These are phyloP conservation scores for Lysandra coridon DNA, from an alignment of 2,888 invertebrate species.

Conservation along the genomic window DNA sequence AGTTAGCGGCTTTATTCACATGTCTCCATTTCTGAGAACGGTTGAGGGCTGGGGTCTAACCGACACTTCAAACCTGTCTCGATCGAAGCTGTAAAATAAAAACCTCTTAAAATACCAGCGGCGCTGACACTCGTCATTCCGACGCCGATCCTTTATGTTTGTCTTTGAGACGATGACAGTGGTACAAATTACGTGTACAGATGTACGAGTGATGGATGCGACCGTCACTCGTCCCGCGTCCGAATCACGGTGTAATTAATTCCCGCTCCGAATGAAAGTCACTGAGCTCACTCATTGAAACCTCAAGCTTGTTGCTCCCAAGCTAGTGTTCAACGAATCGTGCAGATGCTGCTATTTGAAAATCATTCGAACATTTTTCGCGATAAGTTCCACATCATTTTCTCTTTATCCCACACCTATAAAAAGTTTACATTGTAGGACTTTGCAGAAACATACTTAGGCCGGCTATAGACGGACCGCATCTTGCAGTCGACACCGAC, in stretches of 20 bases:
- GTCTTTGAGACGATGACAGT: slow-evolving; percentile 81
- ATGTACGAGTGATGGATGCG: slow-evolving; percentile 76
- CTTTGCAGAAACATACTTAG: too few relatives aligned
- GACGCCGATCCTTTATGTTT: slow-evolving; percentile 79
- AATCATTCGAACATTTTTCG: background rate
- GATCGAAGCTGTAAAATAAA: slow-evolving; percentile 79
- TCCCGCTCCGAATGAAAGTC: slow-evolving; percentile 70
- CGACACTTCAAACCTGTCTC: slow-evolving; percentile 79
- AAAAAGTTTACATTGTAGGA: too few relatives aligned
- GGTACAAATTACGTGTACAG: slow-evolving; percentile 80
- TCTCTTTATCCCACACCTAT: too few relatives aligned
- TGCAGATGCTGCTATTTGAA: too few relatives aligned
- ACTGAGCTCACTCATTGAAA: slow-evolving; percentile 50
- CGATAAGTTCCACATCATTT: too few relatives aligned
- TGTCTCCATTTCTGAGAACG: slow-evolving; percentile 64
- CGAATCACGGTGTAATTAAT: slow-evolving; percentile 77
- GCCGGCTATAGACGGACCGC: too few relatives aligned
- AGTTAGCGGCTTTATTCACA: too few relatives aligned
- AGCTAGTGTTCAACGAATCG: background rate
- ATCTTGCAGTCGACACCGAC: too few relatives aligned
- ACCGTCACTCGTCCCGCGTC: slow-evolving; percentile 37
- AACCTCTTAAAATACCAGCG: slow-evolving; percentile 76
- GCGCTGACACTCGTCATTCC: slow-evolving; percentile 79
- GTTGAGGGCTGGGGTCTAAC: slow-evolving; percentile 61
- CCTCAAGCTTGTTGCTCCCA: slow-evolving; percentile 34